Conservation (phyloP, 1,140 invertebrate species). For the Aphis gossypii region DNA sequence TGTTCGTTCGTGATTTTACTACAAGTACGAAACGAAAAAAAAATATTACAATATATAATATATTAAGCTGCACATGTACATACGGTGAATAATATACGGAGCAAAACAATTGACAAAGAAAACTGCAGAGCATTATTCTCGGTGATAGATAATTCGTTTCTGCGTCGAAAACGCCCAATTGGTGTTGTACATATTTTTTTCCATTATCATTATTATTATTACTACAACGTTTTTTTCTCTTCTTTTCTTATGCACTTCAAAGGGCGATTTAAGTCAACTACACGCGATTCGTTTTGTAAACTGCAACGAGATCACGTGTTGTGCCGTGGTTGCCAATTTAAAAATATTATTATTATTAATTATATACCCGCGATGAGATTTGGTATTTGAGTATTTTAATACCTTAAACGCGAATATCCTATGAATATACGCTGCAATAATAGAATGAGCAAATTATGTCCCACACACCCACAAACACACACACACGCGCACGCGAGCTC, state of each 20-base stretch:
- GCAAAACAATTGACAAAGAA: constrained; percentile 29
- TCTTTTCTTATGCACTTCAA: background rate
- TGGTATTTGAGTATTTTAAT: background rate
- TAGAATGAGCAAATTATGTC: background rate
- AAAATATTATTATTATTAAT: background rate
- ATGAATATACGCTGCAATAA: background rate
- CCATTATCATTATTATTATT: background rate
- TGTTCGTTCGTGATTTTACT: background rate
- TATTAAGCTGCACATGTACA: background rate
- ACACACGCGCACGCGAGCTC: too few relatives aligned
- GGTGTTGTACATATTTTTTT: background rate
- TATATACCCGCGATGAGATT: background rate
- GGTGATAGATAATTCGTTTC: background rate
- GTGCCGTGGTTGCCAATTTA: too few relatives aligned
- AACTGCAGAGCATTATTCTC: background rate
- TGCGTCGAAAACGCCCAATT: constrained; percentile 9
- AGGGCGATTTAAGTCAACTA: background rate
- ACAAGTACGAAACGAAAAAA: background rate
- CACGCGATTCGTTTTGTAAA: constrained; percentile 18
- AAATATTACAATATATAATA: background rate
- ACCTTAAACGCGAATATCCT: background rate
- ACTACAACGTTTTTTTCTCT: background rate
- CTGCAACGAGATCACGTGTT: background rate
- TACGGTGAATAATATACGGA: background rate
- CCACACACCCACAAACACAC: background rate